Base-by-base conservation (phyloP, 2,888 invertebrate genomes). In the Slavum lentiscoides region DNA sequence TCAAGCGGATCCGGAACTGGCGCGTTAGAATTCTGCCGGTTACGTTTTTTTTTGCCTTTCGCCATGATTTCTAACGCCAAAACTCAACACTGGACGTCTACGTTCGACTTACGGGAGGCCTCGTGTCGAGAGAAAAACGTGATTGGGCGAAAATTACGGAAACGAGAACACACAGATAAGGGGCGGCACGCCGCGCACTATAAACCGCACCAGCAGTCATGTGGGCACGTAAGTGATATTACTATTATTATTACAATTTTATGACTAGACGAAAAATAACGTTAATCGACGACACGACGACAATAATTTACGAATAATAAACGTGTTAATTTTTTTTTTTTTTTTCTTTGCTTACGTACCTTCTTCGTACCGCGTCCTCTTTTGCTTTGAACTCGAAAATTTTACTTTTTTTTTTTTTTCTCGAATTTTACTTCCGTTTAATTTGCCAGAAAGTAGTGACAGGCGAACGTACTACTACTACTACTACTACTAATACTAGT, bases 41-140 rank as follows among this genome's bases (percentile, higher is more conserved):
- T 66, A 80, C 80, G 80, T 80, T 66, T 80, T 64, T 80, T 80
- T 80, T 80, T 80, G 37, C 77, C 70, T 62, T 77, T 77, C n/a
- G 72, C 58, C 80, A 80, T 80, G 64, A 72, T 64, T 80, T 66
- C n/a, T 64, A 72, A 6, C 64, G 43, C 49, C 49, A 77, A 72
- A 72, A 80, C 80, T 80, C 80, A 80, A 80, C 80, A 80, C 80
- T 70, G 80, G 80, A 72, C 80, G 80, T 80, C 80, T 80, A 80
- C 43, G 19, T 55, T 3, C 0, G 6, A 55, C 19, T 19, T 55
- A 19, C 17, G 11, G 19, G 55, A 7, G 13, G 13, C 19, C 6
- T 80, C 72, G 55, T 72, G 58, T 49, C 58, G 39, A 64, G 70
- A 66, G 2, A 58, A 80, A 72, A 80, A 80, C 58, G 80, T 80